Evolutionary conservation across 2,888 invertebrate genomes (phyloP).

Genomic region (Platycheirus rosarum): DNA sequence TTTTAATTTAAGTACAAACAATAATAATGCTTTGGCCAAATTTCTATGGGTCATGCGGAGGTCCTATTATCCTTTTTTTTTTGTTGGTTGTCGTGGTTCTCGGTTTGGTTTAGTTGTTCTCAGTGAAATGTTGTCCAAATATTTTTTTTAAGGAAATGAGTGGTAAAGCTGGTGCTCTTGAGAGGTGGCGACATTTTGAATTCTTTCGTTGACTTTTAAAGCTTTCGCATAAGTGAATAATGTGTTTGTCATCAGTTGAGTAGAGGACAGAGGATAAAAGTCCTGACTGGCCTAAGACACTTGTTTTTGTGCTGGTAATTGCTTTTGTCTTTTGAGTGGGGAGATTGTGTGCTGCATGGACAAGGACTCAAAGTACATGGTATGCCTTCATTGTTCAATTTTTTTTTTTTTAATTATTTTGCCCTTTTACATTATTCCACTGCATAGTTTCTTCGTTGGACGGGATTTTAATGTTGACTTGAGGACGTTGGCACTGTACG

Average conservation of each 20-base stretch:
- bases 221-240: conserved; percentile 63
- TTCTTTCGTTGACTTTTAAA: conserved; percentile 64
- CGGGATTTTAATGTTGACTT: conserved; percentile 44
- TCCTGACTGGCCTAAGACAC: conserved; percentile 35
- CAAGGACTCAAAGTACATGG: conserved; percentile 21
- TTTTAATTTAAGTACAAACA: conserved; percentile 57
- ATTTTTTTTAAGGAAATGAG: conserved; percentile 52
- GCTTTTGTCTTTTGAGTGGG: conserved; percentile 52
- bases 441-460: conserved; percentile 33
- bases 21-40: conserved; percentile 50
- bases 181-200: conserved; percentile 65
- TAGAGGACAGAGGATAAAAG: conserved; percentile 18
- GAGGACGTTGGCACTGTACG: not conserved
- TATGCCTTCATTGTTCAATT: not conserved
- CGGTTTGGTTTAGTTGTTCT: not conserved
- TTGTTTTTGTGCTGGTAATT: conserved; percentile 60
- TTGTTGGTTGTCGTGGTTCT: not conserved
- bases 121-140: conserved; percentile 50
- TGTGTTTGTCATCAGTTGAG: conserved; percentile 54
- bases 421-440: conserved; percentile 27
- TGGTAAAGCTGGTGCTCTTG: not conserved
- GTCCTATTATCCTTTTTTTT: conserved; percentile 28
- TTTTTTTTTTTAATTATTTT: not conserved
- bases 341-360: not conserved
- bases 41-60: conserved; percentile 53